Conservation (phyloP, 2,113 vertebrate species). For the Cettia cetti region DNA sequence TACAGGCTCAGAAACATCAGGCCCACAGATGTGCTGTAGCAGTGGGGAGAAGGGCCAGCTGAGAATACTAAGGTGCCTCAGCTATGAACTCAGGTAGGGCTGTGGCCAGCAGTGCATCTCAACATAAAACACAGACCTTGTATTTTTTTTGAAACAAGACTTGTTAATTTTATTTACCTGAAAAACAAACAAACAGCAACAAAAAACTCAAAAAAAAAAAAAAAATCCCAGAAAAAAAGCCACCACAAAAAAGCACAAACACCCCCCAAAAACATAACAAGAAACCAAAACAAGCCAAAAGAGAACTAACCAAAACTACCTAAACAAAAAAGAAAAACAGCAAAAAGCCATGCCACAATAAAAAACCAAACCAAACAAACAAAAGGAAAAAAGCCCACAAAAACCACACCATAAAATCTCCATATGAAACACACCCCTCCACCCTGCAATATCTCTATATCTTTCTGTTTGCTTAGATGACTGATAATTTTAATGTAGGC, state of each 20-base stretch:
- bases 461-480: neutral
- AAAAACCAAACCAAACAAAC: neutral
- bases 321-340: neutral
- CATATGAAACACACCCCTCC: accelerated
- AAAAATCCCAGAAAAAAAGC: neutral
- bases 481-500: neutral
- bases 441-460: accelerated
- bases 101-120: neutral
- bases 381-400: neutral
- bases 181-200: neutral
- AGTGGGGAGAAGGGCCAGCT: accelerated
- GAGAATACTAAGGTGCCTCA: neutral
- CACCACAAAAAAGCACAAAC: neutral
- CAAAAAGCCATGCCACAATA: accelerated
- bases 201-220: neutral
- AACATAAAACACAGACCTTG: neutral
- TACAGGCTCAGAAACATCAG: too few relatives aligned
- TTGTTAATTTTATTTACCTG: neutral
- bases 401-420: neutral
- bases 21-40: neutral
- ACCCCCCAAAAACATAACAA: accelerated
- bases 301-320: accelerated
- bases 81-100: neutral
- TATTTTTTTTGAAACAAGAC: neutral
- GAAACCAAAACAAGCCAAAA: neutral